Percentiles rank a stretch among this genome's conserved stretches.
phyloP scores from a whole-genome alignment of 2,888 invertebrate genomes.

The Seira ritae region DNA sequence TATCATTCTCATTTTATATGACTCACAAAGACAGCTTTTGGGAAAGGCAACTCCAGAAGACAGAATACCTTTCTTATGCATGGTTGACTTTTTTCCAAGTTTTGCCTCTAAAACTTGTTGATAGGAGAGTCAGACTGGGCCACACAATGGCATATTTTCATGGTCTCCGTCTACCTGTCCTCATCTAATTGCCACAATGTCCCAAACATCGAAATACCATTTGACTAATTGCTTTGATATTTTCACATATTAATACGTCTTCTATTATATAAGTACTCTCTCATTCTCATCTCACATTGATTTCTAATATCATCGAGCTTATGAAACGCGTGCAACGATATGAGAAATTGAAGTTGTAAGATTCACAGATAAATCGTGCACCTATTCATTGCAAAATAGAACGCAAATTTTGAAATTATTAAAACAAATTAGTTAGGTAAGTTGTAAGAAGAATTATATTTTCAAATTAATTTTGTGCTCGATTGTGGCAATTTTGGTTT shows the following conservation, averaged over 20 bases:
- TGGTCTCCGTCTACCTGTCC: constrained; percentile 71
- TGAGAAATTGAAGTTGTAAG: no score
- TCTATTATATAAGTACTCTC: background rate
- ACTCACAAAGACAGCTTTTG: no score
- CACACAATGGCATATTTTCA: constrained; percentile 63
- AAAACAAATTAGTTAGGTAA: no score
- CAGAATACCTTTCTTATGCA: constrained; percentile 31
- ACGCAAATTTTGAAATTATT: no score
- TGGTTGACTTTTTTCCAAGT: constrained; percentile 38
- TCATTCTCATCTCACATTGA: background rate
- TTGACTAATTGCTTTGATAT: constrained; percentile 71
- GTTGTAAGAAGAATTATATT: no score
- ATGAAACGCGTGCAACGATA: background rate
- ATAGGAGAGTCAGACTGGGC: constrained; percentile 50
- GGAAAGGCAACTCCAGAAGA: no score
- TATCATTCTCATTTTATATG: no score
- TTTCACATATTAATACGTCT: no score
- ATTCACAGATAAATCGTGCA: no score
- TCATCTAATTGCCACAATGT: constrained; percentile 73
- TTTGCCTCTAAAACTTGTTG: constrained; percentile 28
- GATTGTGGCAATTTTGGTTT: no score
- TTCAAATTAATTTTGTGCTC: no score
- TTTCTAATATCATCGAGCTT: background rate
- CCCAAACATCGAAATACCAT: constrained; percentile 73
- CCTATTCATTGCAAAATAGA: no score